These are phyloP conservation scores for Phymorhynchus buccinoides DNA, from an alignment of 1,140 invertebrate species.

Conservation along the genomic window DNA sequence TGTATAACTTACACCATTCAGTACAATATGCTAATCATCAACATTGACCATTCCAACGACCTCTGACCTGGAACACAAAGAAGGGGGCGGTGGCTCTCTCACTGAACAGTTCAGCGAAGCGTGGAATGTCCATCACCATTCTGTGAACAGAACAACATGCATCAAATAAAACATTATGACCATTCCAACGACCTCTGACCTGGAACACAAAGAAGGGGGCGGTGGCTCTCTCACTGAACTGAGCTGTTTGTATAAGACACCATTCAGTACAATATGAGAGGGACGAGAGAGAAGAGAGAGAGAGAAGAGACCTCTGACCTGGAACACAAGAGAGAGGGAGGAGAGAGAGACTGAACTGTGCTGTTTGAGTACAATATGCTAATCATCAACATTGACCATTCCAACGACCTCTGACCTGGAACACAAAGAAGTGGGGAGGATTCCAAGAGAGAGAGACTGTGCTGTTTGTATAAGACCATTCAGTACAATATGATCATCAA, in stretches of 20 bases:
- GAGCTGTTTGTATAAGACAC: no score
- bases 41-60: not conserved
- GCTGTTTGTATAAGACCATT: no score
- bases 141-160: slow-evolving; percentile 75
- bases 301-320: slow-evolving; percentile 80
- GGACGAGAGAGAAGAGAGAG: no score
- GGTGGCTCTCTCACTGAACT: slow-evolving; percentile 97
- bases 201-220: slow-evolving; percentile 96
- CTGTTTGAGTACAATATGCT: no score
- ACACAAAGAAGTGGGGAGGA: slow-evolving; percentile 98
- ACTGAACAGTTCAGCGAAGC: slow-evolving; percentile 96
- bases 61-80: slow-evolving; percentile 87
- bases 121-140: slow-evolving; percentile 91
- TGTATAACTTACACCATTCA: no score
- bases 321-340: slow-evolving; percentile 96
- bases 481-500: slow-evolving; percentile 94
- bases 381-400: not conserved
- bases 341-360: slow-evolving; percentile 98
- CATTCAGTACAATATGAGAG: no score
- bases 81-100: slow-evolving; percentile 99
- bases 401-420: slow-evolving; percentile 77
- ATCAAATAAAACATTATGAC: no score
- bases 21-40: no score
- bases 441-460: no score
- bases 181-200: slow-evolving; percentile 75